Conservation (phyloP, 2,888 invertebrate genomes). For the Dryobotodes eremita region DNA sequence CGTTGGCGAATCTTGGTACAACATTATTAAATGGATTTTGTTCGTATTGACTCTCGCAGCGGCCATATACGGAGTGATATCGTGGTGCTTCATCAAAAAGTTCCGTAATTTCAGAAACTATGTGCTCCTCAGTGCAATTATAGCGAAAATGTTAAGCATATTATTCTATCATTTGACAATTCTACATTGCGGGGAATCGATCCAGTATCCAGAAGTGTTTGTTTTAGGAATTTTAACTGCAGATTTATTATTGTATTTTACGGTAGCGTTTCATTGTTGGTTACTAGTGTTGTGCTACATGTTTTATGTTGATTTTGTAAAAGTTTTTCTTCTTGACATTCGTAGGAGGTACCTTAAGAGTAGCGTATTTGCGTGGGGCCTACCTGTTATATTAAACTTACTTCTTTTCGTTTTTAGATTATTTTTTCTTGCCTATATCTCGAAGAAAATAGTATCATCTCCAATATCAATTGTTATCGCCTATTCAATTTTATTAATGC, state of each 20-base stretch:
- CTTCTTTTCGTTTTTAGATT: neutral
- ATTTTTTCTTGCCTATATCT: neutral
- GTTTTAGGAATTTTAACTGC: neutral
- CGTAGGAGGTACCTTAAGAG: slow-evolving; percentile 31
- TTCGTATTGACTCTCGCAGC: slow-evolving; percentile 17
- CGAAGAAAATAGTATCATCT: neutral
- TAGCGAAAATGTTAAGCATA: neutral
- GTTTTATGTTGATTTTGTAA: slow-evolving; percentile 37
- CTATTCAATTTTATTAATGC: slow-evolving; percentile 3
- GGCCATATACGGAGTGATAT: slow-evolving; percentile 26
- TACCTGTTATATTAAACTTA: slow-evolving; percentile 11
- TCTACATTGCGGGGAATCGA: neutral
- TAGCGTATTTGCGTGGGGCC: slow-evolving; percentile 25
- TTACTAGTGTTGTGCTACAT: slow-evolving; percentile 37
- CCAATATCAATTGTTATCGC: neutral
- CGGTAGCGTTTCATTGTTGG: slow-evolving; percentile 15
- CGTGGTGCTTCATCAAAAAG: slow-evolving; percentile 35
- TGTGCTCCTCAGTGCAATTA: slow-evolving; percentile 22
- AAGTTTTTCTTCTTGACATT: slow-evolving; percentile 28
- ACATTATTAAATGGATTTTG: slow-evolving; percentile 9
- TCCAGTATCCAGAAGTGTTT: neutral
- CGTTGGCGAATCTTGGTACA: slow-evolving; percentile 10
- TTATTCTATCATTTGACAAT: neutral
- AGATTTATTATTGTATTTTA: slow-evolving; percentile 1
- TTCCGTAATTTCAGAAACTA: slow-evolving; percentile 42